A percentile compares a stretch with the other conserved stretches of the same genome.
These are phyloP conservation scores for Girardinichthys multiradiatus DNA, from an alignment of 2,113 vertebrate species.

Conservation along the genomic window DNA sequence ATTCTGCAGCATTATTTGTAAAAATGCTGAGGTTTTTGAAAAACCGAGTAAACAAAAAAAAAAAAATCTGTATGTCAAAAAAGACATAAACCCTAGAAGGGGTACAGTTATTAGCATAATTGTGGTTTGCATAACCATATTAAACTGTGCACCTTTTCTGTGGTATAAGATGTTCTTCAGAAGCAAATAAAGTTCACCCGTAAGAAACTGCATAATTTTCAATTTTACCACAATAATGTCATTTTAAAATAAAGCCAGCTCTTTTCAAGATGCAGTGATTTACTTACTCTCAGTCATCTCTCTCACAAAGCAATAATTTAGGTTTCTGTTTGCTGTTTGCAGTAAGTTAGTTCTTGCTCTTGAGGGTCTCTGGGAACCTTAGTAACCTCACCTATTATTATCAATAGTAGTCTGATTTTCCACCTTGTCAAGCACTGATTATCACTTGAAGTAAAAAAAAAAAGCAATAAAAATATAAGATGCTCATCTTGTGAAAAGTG, in stretches of 20 bases:
- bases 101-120: background rate
- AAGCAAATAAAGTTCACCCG: background rate
- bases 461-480: background rate
- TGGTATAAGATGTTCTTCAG: background rate
- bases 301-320: background rate
- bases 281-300: background rate
- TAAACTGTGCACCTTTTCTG: background rate
- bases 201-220: background rate
- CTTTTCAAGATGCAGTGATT: background rate
- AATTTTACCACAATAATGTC: background rate
- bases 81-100: background rate
- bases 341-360: background rate
- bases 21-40: no score
- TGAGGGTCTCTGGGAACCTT: background rate
- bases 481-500: background rate
- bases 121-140: background rate
- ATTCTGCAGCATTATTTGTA: no score
- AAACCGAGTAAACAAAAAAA: no score
- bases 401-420: background rate
- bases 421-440: background rate
- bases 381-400: background rate
- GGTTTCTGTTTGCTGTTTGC: background rate
- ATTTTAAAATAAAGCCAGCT: background rate
- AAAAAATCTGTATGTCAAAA: background rate
- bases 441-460: background rate